Base-by-base conservation (phyloP, 2,888 invertebrate genomes). In the Drosophila nr. medialis region DNA sequence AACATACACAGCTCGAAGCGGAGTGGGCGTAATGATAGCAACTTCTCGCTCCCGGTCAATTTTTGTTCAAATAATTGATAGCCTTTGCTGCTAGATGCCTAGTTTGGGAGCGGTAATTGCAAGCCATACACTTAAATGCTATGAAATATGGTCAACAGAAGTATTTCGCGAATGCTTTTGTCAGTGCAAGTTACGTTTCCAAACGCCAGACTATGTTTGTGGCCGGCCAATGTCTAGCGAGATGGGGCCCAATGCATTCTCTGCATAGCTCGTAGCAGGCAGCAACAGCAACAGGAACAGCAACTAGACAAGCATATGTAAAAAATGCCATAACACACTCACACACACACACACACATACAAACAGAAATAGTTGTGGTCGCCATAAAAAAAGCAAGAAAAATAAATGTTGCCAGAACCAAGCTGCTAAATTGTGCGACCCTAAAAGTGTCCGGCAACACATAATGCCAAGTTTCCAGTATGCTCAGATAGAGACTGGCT, bases 341-440 rank as follows among this genome's bases (percentile, higher is more conserved):
- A 2, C n/a, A 66, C 61, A 58, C 56, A 40, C 11, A 42, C 36
- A 18, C 38, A 74, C 56, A 62, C 38, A 64, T 56, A 61, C 53
- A 49, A 24, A 56, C 54, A 36, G 18, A 77, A 75, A 83, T 86
- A 73, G 75, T 61, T 84, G 84, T 77, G 89, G 84, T 71, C 71
- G 84, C 81, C 83, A 78, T 69, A 72, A 84, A 71, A 67, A 71
- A 72, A 24, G 36, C 56, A 38, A 56, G 10, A 68, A 59, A 54
- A 56, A 67, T 65, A 68, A 77, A 68, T 55, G 72, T 51, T 45
- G 54, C 53, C 45, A 74, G 55, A 55, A 79, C 72, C 89, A 80
- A 83, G 90, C 88, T 89, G 77, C 88, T 86, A 89, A 89, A 87
- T 86, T 89, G 83, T 85, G 81, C 66, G 86, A 77, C 86, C 86